These are phyloP conservation scores for Syngnathoides biaculeatus DNA, from an alignment of 2,113 vertebrate species.

Conservation along the genomic window DNA sequence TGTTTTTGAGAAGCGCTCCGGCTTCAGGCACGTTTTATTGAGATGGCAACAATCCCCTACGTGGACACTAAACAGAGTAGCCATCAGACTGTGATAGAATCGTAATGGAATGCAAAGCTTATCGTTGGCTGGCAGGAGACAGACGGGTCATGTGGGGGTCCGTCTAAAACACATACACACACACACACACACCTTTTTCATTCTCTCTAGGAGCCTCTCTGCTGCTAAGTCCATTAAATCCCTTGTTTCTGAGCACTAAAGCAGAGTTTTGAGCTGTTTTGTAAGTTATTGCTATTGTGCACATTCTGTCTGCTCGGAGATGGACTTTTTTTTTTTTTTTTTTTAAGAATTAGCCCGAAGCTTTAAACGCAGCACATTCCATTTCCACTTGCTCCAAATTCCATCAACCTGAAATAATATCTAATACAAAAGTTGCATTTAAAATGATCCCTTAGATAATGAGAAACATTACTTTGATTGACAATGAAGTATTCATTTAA, in stretches of 20 bases:
- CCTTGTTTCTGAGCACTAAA: background rate
- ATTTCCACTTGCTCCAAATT: background rate
- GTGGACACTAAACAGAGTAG: slow-evolving; percentile 16
- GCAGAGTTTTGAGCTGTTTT: background rate
- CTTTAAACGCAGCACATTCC: too few species aligned
- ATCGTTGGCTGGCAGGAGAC: slow-evolving; percentile 42
- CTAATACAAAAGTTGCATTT: background rate
- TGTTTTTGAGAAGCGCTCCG: background rate
- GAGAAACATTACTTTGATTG: too few species aligned
- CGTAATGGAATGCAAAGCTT: slow-evolving; percentile 55
- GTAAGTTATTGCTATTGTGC: background rate
- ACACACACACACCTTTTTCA: background rate
- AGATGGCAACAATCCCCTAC: background rate
- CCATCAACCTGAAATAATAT: background rate
- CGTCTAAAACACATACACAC: background rate
- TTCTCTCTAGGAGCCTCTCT: background rate
- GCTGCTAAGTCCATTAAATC: background rate
- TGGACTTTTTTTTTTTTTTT: background rate
- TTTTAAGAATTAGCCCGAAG: background rate
- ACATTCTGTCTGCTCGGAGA: background rate
- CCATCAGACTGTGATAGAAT: slow-evolving; percentile 47
- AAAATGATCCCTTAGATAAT: too few species aligned
- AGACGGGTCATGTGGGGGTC: background rate
- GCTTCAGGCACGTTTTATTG: background rate
- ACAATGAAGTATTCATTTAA: too few species aligned